These are phyloP conservation scores for Miichthys miiuy DNA, from an alignment of 2,797 vertebrate species.

Conservation along the genomic window DNA sequence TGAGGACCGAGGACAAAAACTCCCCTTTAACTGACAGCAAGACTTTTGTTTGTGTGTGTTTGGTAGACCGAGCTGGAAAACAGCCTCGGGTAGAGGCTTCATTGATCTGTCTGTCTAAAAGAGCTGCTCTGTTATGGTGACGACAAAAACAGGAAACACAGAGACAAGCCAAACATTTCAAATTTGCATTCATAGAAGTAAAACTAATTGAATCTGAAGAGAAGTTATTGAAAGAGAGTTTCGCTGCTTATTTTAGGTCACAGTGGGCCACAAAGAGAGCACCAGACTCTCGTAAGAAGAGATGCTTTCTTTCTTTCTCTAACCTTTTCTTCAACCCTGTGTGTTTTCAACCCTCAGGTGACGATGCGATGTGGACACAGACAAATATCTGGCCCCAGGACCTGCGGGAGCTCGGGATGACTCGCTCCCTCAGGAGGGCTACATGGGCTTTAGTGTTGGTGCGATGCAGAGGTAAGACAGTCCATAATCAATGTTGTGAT, in stretches of 20 bases:
- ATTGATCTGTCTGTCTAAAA: constrained; percentile 65
- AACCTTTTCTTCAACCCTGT: neutral
- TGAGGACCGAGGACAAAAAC: constrained; percentile 25
- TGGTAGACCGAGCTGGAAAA: constrained; percentile 56
- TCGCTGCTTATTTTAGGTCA: neutral
- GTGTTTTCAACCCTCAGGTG: constrained; percentile 85
- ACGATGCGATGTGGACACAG: constrained; percentile 97
- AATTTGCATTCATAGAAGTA: neutral
- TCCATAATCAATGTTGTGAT: neutral
- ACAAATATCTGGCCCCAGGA: constrained; percentile 97
- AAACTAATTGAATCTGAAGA: neutral
- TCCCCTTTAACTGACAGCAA: constrained; percentile 45
- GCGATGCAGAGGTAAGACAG: constrained; percentile 93
- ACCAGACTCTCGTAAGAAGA: neutral
- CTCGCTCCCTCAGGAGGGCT: constrained; percentile 96
- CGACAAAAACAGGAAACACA: neutral
- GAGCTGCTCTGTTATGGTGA: constrained; percentile 29
- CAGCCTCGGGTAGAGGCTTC: constrained; percentile 57
- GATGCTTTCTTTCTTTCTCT: neutral
- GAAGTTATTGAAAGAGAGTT: neutral
- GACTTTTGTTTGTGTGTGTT: constrained; percentile 58
- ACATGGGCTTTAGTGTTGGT: constrained; percentile 97
- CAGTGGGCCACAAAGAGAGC: no score
- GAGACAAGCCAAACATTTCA: neutral
- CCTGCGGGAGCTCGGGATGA: constrained; percentile 97